Conservation (phyloP, 2,888 invertebrate species). For the Pyrgus malvae region DNA sequence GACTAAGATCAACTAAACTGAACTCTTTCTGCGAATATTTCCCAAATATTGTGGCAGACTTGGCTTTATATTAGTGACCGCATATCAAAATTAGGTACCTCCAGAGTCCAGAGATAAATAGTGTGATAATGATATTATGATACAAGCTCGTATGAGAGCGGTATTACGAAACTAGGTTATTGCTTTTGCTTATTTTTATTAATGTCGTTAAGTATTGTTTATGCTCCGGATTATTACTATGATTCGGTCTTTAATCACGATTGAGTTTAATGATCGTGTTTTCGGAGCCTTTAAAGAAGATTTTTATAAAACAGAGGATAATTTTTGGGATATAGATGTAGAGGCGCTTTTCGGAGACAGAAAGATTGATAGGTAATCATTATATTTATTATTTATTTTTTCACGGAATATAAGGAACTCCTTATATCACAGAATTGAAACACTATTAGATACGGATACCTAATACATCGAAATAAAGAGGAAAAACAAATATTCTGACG, state of each 20-base stretch:
- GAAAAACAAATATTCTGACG: too few species aligned
- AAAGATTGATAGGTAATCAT: too few species aligned
- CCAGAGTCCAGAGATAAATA: constrained; percentile 12
- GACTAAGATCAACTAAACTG: too few species aligned
- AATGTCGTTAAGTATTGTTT: background rate
- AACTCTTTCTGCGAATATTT: background rate
- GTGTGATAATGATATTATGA: constrained; percentile 1
- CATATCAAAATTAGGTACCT: constrained; percentile 4
- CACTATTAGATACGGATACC: too few species aligned
- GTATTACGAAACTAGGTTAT: constrained; percentile 12
- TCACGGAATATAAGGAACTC: too few species aligned
- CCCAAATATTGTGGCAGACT: constrained; percentile 2
- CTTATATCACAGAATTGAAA: too few species aligned
- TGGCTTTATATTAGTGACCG: constrained; percentile 2
- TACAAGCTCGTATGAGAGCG: background rate
- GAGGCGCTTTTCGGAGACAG: too few species aligned
- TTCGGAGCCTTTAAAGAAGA: background rate
- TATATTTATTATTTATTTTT: too few species aligned
- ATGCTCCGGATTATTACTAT: background rate
- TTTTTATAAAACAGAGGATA: too few species aligned
- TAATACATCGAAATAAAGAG: too few species aligned
- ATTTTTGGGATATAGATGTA: too few species aligned
- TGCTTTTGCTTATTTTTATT: constrained; percentile 13
- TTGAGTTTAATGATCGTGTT: background rate
- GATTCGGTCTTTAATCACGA: background rate